Percentiles rank a stretch among this genome's conserved stretches.
phyloP scores from a whole-genome alignment of 1,140 invertebrate genomes.

The Pentalonia nigronervosa region DNA sequence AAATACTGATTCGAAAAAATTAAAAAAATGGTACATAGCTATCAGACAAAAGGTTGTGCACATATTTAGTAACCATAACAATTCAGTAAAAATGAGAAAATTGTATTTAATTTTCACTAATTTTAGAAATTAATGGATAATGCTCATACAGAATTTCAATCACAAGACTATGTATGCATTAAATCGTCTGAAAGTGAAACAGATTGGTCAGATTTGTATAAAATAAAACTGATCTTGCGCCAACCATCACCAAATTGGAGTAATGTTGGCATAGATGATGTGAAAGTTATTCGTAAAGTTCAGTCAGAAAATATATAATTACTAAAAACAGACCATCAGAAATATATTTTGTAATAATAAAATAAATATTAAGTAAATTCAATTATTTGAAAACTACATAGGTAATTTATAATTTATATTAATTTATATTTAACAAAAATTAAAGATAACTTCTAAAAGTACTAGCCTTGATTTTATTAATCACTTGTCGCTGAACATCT shows the following conservation, averaged over 20 bases:
- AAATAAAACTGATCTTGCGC: conserved; percentile 41
- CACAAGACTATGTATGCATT: conserved; percentile 33
- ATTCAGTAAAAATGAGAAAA: background rate
- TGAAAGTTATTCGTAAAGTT: background rate
- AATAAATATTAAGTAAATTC: background rate
- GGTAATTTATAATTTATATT: background rate
- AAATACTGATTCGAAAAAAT: background rate
- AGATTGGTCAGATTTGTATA: conserved; percentile 47
- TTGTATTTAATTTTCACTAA: background rate
- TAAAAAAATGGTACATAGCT: conserved; percentile 24
- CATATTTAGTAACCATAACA: background rate
- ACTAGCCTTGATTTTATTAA: conserved; percentile 48
- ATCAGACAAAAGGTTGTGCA: conserved; percentile 24
- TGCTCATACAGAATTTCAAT: conserved; percentile 31
- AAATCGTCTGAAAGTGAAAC: conserved; percentile 33
- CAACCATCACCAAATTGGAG: conserved; percentile 48
- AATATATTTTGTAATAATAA: background rate
- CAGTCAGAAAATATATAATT: background rate
- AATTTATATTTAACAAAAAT: background rate
- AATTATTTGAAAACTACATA: background rate
- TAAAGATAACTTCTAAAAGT: background rate
- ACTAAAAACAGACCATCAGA: background rate
- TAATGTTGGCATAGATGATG: background rate
- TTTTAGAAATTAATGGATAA: conserved; percentile 49
- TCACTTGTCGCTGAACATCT: conserved; percentile 33